Evolutionary conservation across 2,888 invertebrate genomes (phyloP).

Genomic region (Orgyia antiqua): DNA sequence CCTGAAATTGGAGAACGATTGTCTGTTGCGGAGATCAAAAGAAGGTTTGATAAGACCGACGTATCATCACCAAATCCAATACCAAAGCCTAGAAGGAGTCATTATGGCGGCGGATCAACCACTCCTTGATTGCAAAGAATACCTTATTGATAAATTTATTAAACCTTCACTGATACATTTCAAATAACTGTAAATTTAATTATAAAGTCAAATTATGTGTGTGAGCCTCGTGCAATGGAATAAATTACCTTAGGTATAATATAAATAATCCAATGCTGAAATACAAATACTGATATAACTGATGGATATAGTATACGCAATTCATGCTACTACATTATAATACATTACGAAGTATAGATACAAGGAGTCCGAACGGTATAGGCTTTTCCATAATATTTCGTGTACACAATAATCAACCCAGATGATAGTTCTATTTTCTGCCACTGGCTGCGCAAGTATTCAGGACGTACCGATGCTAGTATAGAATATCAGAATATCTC

Average conservation of each 20-base stretch:
- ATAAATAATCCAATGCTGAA: neutral
- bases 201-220: neutral
- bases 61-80: slow-evolving; percentile 74
- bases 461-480: no score
- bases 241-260: neutral
- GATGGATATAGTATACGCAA: no score
- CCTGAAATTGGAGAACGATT: slow-evolving; percentile 42
- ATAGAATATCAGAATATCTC: no score
- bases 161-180: neutral
- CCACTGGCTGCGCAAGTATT: no score
- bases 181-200: neutral
- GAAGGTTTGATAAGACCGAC: slow-evolving; percentile 72
- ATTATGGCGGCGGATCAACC: slow-evolving; percentile 53
- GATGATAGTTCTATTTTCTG: no score
- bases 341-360: no score
- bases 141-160: no score
- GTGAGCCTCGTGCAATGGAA: neutral
- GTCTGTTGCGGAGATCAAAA: slow-evolving; percentile 69
- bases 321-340: no score
- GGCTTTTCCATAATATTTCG: no score
- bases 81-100: slow-evolving; percentile 78
- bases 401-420: no score
- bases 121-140: slow-evolving; percentile 42
- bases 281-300: no score
- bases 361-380: no score